Percentiles rank a stretch among this genome's conserved stretches.
Evolutionary conservation across 2,888 invertebrate genomes (phyloP).

Genomic region (Xestia sexstrigata): DNA sequence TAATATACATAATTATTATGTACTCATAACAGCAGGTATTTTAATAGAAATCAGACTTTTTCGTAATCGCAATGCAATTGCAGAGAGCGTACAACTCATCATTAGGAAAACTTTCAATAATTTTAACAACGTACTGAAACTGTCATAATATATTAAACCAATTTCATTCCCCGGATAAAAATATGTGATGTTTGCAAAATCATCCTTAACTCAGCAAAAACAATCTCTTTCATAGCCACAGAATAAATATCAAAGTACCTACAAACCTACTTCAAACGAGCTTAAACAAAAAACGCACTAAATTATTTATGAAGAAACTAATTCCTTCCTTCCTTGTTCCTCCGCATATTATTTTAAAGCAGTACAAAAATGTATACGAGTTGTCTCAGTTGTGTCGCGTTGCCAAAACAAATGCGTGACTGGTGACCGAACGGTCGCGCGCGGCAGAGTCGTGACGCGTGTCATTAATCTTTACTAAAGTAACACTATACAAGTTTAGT

Average conservation of each 20-base stretch:
- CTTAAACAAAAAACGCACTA: neutral
- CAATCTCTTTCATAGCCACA: neutral
- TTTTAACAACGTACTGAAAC: neutral
- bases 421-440: neutral
- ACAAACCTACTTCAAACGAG: slow-evolving; percentile 3
- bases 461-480: slow-evolving; percentile 45
- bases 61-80: no score
- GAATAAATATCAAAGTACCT: neutral
- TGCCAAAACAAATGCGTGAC: neutral
- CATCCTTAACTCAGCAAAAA: neutral
- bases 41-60: neutral
- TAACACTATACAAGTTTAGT: slow-evolving; percentile 21
- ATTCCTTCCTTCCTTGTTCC: neutral
- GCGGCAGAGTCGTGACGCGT: neutral
- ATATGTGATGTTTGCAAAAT: neutral
- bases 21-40: neutral
- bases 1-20: no score
- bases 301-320: slow-evolving; percentile 1
- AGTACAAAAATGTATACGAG: slow-evolving; percentile 18
- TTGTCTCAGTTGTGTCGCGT: neutral
- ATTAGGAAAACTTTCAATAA: neutral
- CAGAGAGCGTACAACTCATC: neutral
- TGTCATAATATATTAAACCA: neutral
- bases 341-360: slow-evolving; percentile 2
- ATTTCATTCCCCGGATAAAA: neutral